Base-by-base conservation (phyloP, 2,888 invertebrate genomes). In the Spodoptera picta region DNA sequence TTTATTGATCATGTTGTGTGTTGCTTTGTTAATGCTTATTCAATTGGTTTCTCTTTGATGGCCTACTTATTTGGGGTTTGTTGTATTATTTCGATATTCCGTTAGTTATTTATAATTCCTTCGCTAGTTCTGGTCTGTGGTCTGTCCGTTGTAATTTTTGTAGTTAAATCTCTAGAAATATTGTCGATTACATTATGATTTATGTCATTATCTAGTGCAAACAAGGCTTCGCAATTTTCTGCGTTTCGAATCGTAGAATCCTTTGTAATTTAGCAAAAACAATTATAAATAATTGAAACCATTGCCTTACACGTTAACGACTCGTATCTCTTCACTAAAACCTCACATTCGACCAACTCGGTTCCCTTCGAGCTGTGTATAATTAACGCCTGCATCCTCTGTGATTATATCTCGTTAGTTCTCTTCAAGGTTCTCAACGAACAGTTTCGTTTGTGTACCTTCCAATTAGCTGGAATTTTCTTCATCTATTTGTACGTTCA, bases 351-450 rank as follows among this genome's bases (percentile, higher is more conserved):
- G 60, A 50, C 54, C 51, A 52, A 41, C 52, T 62, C 31, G 31
- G 54, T 63, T 65, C 58, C 60, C 57, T 66, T 55, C 53, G 47
- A 56, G 55, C 53, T 11, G 7, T 49, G 48, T 75, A 67, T 74
- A 79, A 84, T 78, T 80, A 78, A 46, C 71, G 51, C 51, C 47
- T 64, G 68, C 66, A 69, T 61, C 43, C 69, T 62, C 65, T 77
- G 58, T 82, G 70, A 83, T 82, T 81, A 80, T 58, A 66, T 59
- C 73, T 83, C 77, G 82, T 83, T 83, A 83, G 75, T 65, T 71
- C 73, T 65, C 72, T 75, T 81, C 73, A 75, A 80, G 73, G 71
- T 63, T 74, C 69, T 55, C 70, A 69, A 46, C 51, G 66, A 61
- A 59, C 53, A 27, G 65, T 70, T 66, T 52, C 60, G 57, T 72